phyloP scores from a whole-genome alignment of 2,113 vertebrate species.

The Gymnogyps californianus region DNA sequence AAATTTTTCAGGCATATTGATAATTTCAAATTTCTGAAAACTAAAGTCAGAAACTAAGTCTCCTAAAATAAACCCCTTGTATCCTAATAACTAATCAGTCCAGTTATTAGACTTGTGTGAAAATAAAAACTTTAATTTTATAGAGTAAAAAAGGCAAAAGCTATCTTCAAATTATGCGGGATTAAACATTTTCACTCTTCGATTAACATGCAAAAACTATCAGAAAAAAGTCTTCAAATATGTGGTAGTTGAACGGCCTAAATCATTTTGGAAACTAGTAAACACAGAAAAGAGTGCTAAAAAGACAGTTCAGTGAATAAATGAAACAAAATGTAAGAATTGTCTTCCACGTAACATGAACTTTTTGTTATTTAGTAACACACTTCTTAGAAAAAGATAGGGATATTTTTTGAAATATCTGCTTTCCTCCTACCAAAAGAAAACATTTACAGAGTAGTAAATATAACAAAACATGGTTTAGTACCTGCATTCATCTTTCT shows the following conservation, averaged over 20 bases:
- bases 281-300: not conserved
- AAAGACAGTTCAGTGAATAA: not conserved
- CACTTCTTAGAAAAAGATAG: not conserved
- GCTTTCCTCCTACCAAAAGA: not conserved
- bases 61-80: not conserved
- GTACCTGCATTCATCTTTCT: not conserved
- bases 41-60: not conserved
- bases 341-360: not conserved
- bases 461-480: not conserved
- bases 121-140: not conserved
- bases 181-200: not conserved
- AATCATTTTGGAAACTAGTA: not conserved
- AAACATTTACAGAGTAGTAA: not conserved
- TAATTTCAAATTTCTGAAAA: not conserved
- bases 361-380: not conserved
- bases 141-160: not conserved
- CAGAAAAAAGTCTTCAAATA: not conserved
- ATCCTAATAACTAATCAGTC: not conserved
- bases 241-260: not conserved
- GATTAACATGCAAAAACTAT: not conserved
- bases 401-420: not conserved
- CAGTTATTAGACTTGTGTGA: not conserved
- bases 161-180: not conserved
- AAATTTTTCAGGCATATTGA: not conserved
- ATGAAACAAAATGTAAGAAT: not conserved